Conservation (phyloP, 2,797 vertebrate genomes). For the Gila robusta region DNA sequence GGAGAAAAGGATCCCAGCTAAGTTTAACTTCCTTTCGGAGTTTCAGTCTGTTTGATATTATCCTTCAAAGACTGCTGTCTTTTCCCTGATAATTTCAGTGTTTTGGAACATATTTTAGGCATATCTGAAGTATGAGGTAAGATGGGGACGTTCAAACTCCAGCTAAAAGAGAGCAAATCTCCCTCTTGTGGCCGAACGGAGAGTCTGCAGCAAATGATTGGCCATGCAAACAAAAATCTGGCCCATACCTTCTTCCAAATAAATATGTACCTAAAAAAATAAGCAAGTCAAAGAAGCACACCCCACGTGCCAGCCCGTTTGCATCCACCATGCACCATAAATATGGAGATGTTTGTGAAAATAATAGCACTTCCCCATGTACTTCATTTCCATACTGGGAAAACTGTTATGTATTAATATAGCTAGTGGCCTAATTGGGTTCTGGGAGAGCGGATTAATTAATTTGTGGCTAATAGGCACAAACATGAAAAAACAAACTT, state of each 20-base stretch:
- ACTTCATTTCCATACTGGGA: constrained; percentile 82
- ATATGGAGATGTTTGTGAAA: constrained; percentile 83
- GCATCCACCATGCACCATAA: constrained; percentile 66
- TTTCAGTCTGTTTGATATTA: constrained; percentile 52
- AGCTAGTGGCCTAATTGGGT: constrained; percentile 82
- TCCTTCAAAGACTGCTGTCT: constrained; percentile 49
- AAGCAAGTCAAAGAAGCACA: constrained; percentile 60
- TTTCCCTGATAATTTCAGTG: constrained; percentile 52
- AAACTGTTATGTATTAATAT: constrained; percentile 81
- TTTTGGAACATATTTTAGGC: constrained; percentile 51
- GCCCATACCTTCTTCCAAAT: background rate
- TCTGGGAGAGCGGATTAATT: constrained; percentile 83
- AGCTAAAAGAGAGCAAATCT: constrained; percentile 59
- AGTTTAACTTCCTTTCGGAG: constrained; percentile 56
- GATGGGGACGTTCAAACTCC: background rate
- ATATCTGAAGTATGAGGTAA: constrained; percentile 48
- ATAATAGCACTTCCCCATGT: constrained; percentile 76
- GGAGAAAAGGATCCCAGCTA: constrained; percentile 22
- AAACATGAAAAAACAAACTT: constrained; percentile 87
- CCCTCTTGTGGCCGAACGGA: constrained; percentile 78
- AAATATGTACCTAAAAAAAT: background rate
- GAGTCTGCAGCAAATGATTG: constrained; percentile 31
- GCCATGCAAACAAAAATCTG: background rate
- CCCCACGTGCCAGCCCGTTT: constrained; percentile 56
- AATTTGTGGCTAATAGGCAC: constrained; percentile 89